Conservation (phyloP, 2,888 invertebrate genomes). For the Tetropium fuscum region DNA sequence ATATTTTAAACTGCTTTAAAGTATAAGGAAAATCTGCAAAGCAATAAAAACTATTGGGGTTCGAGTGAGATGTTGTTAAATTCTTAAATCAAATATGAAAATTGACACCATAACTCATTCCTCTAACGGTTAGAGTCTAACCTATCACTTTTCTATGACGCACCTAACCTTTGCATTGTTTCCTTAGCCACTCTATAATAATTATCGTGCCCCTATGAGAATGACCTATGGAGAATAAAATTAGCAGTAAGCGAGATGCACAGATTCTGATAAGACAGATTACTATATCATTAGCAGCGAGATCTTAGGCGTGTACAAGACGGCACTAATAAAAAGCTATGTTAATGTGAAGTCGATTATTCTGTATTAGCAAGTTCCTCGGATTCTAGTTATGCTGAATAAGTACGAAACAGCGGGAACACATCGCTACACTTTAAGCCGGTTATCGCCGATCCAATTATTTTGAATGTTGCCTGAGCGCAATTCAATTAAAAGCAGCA, state of each 20-base stretch:
- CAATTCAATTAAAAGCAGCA: background rate
- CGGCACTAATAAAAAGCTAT: conserved; percentile 14
- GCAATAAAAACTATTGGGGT: no score
- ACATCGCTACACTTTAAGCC: background rate
- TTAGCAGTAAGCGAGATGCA: conserved; percentile 15
- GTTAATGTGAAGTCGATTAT: conserved; percentile 24
- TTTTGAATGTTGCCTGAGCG: conserved; percentile 12
- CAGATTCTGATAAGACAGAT: conserved; percentile 7
- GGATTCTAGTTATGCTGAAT: conserved; percentile 14
- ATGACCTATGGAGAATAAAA: conserved; percentile 14
- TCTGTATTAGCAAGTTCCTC: conserved; percentile 11
- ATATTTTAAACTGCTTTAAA: no score
- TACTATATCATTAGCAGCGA: conserved; percentile 11
- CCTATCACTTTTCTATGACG: no score
- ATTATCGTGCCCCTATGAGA: conserved; percentile 20
- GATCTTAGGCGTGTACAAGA: conserved; percentile 8
- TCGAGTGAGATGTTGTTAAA: no score
- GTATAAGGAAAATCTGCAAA: no score
- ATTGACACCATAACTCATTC: no score
- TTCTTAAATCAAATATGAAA: no score
- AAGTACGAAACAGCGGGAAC: background rate
- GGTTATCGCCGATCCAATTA: conserved; percentile 12
- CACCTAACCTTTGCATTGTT: no score
- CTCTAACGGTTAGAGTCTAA: no score
- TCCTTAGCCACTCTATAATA: conserved; percentile 8